Evolutionary conservation across 1,140 invertebrate species (phyloP), one percentile per base, ranked within the genome.

Genomic region (Drosophila orena): DNA sequence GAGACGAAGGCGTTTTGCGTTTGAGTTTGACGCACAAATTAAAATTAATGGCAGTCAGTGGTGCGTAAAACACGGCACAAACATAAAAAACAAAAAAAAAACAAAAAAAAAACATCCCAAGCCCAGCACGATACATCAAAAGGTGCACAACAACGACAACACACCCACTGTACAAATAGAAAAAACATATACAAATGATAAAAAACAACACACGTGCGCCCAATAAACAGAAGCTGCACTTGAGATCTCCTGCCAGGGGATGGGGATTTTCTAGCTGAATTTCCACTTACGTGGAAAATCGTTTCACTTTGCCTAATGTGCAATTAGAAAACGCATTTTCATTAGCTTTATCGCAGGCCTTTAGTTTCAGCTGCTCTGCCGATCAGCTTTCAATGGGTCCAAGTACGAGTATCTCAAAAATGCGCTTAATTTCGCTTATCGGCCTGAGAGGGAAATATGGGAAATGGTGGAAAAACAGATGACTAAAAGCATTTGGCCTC

Each of bases 271-370:
- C 35, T 40, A 8, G 44, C 27, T 50, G 44, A 49, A 46, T 47
- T 73, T 43, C 83, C 79, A 88, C 83, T 88, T 88, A 79, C 58
- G 62, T 30, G 59, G 47, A 65, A 49, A 91, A 79, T 91, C 77
- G 57, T 80, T 91, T 91, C 84, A 91, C 89, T 91, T 80, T 80
- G 81, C 65, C 84, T 91, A 91, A 91, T 91, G 89, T 90, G 81
- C 89, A 91, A 91, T 91, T 91, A 91, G 76, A 89, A 86, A 80
- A 91, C 71, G 79, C 84, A 91, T 91, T 91, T 91, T 91, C 89
- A 91, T 91, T 91, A 91, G 89, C 85, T 84, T 91, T 91, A 91
- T 91, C 89, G 89, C 75, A 64, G 62, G 47, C 84, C 76, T 84
- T 88, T 89, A 76, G 76, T 73, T 80, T 89, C 72, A 84, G 76